These are phyloP conservation scores for Tamias sibiricus DNA, from an alignment of 2,113 vertebrate species.

Conservation along the genomic window DNA sequence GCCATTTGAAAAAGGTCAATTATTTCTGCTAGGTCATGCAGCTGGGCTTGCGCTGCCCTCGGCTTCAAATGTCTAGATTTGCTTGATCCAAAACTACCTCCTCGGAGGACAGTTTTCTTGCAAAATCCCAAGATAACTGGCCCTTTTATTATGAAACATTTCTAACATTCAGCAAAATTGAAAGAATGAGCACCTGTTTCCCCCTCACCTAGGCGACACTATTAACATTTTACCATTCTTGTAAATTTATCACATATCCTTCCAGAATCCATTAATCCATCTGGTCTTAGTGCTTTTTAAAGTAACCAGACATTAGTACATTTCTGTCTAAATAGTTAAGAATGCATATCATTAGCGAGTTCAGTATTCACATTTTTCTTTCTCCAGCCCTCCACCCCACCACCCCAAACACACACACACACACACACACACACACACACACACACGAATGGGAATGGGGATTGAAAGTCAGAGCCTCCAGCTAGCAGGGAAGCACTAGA, in stretches of 20 bases:
- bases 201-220: background rate
- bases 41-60: background rate
- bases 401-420: too few species aligned
- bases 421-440: too few species aligned
- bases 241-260: background rate
- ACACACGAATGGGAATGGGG: too few species aligned
- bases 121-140: background rate
- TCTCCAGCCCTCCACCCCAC: too few species aligned
- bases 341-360: background rate
- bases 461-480: background rate
- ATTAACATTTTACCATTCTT: background rate
- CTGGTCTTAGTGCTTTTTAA: background rate
- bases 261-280: background rate
- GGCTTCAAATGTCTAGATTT: background rate
- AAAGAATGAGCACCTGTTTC: conserved; percentile 10
- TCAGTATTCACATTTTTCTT: background rate
- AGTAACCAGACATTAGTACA: conserved; percentile 5
- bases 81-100: background rate
- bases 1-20: background rate
- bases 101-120: background rate
- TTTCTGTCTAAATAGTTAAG: background rate
- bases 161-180: background rate
- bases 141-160: background rate
- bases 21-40: background rate
- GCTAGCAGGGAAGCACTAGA: background rate